Evolutionary conservation across 2,113 vertebrate genomes (phyloP), one percentile per base, ranked within the genome.

Genomic region (Phrynosoma blainvillii): DNA sequence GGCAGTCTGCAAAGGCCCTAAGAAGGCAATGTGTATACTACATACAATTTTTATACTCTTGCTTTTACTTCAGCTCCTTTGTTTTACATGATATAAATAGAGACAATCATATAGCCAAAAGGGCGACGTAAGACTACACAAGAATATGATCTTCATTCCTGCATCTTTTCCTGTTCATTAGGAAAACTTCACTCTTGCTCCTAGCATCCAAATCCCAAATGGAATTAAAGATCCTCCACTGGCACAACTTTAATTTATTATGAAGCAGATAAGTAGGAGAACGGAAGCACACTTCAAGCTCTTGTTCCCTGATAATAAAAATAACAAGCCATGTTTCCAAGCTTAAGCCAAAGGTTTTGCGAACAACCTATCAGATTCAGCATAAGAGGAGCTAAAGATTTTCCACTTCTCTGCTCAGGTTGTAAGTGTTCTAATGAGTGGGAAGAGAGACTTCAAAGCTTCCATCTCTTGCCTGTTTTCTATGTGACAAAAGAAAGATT

Each of bases 321-420:
- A 77, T 20, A 88, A 75, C 4, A 83, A 9, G 23, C 14, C 84
- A 30, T 52, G 42, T 42, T 87, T 76, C 73, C 77, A 77, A 32
- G 30, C 79, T 88, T 86, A 82, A 92, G 87, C 30, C 25, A 85
- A 85, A 82, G 18, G 2, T 77, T 84, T 90, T 76, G 32, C 10
- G 76, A 75, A 70, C 6, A 11, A 68, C 82, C 18, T 32, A 89
- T 73, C 25, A 68, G 7, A 91, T 81, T 27, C 40, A 86, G 30
- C 79, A 84, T 77, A 90, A 83, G 85, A 89, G 71, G 89, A 30
- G 30, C 18, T 92, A 87, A 86, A 87, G 70, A 85, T 87, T 93
- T 93, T 80, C 36, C 20, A 89, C 52, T 68, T 66, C 7, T 86
- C 40, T 14, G 40, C 11, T 92, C 90, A 87, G 84, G 71, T 85